Percentiles rank a stretch among this genome's conserved stretches.
Conservation (phyloP, 2,888 invertebrate species). For the Volucella inanis region DNA sequence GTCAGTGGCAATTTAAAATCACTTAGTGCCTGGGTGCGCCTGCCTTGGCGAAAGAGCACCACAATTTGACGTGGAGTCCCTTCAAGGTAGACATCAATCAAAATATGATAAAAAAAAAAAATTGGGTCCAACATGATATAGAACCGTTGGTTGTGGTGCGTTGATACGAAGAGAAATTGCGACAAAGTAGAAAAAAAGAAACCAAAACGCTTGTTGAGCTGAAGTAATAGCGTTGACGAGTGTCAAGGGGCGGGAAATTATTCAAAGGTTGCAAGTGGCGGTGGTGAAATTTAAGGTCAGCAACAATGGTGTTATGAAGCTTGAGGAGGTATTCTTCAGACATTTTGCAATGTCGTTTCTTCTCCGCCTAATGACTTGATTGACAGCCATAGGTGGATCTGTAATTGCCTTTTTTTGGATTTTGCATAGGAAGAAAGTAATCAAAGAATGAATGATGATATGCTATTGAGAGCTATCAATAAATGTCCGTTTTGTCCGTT, state of each 20-base stretch:
- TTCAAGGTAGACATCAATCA: conserved; percentile 73
- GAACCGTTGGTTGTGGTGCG: background rate
- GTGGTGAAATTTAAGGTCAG: conserved; percentile 41
- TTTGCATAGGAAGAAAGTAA: too few relatives aligned
- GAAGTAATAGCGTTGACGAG: background rate
- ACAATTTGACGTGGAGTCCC: conserved; percentile 61
- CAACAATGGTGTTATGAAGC: background rate
- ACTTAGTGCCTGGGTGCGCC: conserved; percentile 68
- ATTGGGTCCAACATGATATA: too few relatives aligned
- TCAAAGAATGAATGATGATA: too few relatives aligned
- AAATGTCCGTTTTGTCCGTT: too few relatives aligned
- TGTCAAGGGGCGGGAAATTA: conserved; percentile 33
- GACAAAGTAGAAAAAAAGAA: conserved; percentile 6
- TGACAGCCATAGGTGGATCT: too few relatives aligned
- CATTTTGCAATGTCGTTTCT: too few relatives aligned
- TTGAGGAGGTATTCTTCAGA: too few relatives aligned
- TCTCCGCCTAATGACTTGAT: too few relatives aligned
- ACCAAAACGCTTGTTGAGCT: conserved; percentile 18
- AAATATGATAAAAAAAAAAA: conserved; percentile 30
- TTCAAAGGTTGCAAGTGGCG: conserved; percentile 50
- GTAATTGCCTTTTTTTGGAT: too few relatives aligned
- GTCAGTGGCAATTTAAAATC: conserved; percentile 71
- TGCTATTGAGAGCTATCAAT: too few relatives aligned
- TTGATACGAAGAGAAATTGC: conserved; percentile 56
- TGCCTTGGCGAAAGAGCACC: conserved; percentile 50